Evolutionary conservation across 2,113 vertebrate species (phyloP), one percentile per base, ranked within the genome.

Genomic region (Ptilorrhoa leucosticta): DNA sequence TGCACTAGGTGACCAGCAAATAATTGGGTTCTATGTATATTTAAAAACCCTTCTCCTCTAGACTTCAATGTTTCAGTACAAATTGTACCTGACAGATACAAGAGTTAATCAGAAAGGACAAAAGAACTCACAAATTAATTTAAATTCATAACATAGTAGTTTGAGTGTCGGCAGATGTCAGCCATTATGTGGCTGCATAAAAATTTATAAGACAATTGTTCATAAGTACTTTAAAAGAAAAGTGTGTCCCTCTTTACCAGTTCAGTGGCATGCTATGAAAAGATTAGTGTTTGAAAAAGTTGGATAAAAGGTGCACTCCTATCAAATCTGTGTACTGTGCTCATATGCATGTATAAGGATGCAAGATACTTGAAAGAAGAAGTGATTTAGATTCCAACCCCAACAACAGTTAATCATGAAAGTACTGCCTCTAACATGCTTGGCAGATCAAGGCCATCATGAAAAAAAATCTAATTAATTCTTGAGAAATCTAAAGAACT

Each of bases 81-180:
- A 89, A 71, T 44, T 12, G 2, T 66, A 82, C 30, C 65, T 82
- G 44, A 58, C 27, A 87, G 73, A 66, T 17, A 54, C 6, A 87
- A 53, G 8, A 82, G 27, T 65, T 85, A 78, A 87, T 56, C 31
- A 51, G 57, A 94, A 93, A 79, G 28, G n/a, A 85, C 56, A 76
- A 87, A 95, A 77, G 42, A 70, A 95, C 28, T 76, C 82, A 96
- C n/a, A 72, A 75, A 85, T 58, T 1, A 81, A 88, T 85, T 85
- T 56, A 69, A 91, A 96, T 87, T 93, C 22, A 42, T 90, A 63
- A 11, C 44, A 51, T 28, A 48, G 37, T 48, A 82, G 5, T 64
- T 72, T 26, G 33, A 93, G 47, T 31, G 6, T 60, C 56, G 68
- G 53, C 48, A 91, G 56, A 71, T 85, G 66, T 47, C 14, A 3